Percentiles rank a stretch among this genome's conserved stretches.
phyloP scores from a whole-genome alignment of 2,888 invertebrate species.

The Apotomis betuletana region DNA sequence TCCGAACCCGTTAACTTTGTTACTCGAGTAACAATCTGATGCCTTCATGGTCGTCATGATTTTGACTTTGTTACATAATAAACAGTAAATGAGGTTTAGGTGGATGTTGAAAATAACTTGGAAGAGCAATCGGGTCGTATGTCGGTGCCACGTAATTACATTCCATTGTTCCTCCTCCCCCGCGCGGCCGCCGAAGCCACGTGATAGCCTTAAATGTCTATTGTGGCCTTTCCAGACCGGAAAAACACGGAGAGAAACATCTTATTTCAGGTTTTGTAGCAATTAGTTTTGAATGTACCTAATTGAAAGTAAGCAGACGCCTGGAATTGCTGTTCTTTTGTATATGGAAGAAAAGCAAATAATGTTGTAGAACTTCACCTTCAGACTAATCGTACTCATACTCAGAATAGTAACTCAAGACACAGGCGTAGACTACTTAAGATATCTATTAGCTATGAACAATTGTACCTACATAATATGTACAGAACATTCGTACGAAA shows the following conservation, averaged over 20 bases:
- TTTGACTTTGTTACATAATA: conserved; percentile 23
- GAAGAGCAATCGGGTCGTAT: conserved; percentile 61
- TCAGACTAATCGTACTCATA: too few species aligned
- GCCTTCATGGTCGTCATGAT: neutral
- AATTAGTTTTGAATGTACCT: neutral
- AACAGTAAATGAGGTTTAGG: conserved; percentile 25
- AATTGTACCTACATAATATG: too few species aligned
- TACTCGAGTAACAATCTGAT: conserved; percentile 8
- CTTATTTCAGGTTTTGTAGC: too few species aligned
- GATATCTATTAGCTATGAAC: too few species aligned
- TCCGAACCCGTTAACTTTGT: neutral
- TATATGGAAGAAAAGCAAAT: neutral
- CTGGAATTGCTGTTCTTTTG: neutral
- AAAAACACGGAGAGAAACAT: neutral
- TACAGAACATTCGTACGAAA: too few species aligned
- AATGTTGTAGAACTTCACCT: neutral
- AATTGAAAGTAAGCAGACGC: neutral
- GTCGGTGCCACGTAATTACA: conserved; percentile 75
- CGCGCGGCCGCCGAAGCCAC: conserved; percentile 42
- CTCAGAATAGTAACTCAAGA: too few species aligned
- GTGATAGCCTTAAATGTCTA: conserved; percentile 32
- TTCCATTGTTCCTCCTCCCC: conserved; percentile 66
- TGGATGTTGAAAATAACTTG: conserved; percentile 48
- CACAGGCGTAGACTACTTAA: too few species aligned
- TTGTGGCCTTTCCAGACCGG: conserved; percentile 3